Base-by-base conservation (phyloP, 35 echinoderm and acorn worm genomes). In the Patiria miniata region DNA sequence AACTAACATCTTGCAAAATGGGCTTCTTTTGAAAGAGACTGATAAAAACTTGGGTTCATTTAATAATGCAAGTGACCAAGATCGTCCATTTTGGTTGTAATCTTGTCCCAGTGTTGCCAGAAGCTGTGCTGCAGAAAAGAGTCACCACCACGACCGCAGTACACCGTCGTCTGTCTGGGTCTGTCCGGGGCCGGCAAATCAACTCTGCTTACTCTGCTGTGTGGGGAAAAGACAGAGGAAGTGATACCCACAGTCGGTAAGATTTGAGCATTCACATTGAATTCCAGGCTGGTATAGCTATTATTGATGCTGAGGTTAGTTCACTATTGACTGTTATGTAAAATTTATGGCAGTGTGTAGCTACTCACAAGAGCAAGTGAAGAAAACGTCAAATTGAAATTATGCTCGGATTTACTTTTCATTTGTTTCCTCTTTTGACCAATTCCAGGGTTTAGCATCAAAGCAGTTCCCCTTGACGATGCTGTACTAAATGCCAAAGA, bases 241-340 rank as follows among this genome's bases (percentile, higher is more conserved):
- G 76, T 90, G 33, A 57, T 83, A 22, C 88, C 88, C 36, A 90
- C 88, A 34, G 59, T 83, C 18, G 88, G 88, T 90, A 78, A 89
- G 78, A 47, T 47, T 47, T 47, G 42, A 6, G 4, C 42, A 47
- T 12, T 4, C 42, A 26, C 37, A 55, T 8, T 37, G 2, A 9
- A 29, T 36, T 36, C 2, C 19, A 29, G 19, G 2, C 2, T 18
- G 80, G n/a, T 44, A 19, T 8, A 10, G 1, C 37, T 69, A 36
- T 18, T 69, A 6, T 23, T 69, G 61, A 28, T 69, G 5, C n/a
- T 23, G 61, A 4, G 4, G 61, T 4, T 6, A 8, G 33, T 69
- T 4, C 22, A n/a, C 12, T n/a, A n/a, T 14, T 58, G 54, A 14
- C 12, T 58, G 54, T 12, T 58, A n/a, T 58, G 22, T 58, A 14